Percentiles rank a stretch among this genome's conserved stretches.
Evolutionary conservation across 2,797 vertebrate species (phyloP).

Genomic region (Hemibagrus guttatus): DNA sequence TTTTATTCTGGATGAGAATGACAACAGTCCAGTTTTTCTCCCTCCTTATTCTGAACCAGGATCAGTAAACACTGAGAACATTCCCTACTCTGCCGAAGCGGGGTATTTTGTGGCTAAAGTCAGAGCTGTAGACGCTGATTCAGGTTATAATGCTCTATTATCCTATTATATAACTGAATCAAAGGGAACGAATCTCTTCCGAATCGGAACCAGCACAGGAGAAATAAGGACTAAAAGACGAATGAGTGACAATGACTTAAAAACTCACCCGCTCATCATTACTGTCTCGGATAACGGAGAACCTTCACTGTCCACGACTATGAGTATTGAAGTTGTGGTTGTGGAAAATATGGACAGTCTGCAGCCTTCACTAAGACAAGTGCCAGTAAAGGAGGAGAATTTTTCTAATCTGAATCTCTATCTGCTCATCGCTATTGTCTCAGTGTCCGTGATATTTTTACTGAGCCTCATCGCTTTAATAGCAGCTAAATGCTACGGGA

Average conservation of each 20-base stretch:
- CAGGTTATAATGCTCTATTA: constrained; percentile 62
- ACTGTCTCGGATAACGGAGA: constrained; percentile 53
- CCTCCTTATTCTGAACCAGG: constrained; percentile 63
- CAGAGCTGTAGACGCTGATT: constrained; percentile 61
- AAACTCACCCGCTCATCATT: constrained; percentile 46
- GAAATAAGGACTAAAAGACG: constrained; percentile 56
- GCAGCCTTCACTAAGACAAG: constrained; percentile 37
- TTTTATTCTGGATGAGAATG: constrained; percentile 69
- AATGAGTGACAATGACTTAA: constrained; percentile 53
- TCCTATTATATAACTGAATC: constrained; percentile 61
- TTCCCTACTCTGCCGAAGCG: not conserved
- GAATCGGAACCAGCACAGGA: constrained; percentile 55
- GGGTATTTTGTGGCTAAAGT: constrained; percentile 59
- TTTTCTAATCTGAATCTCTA: constrained; percentile 53
- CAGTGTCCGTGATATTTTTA: constrained; percentile 49
- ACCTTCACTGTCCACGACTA: constrained; percentile 25
- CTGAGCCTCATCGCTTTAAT: constrained; percentile 41
- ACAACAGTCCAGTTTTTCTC: constrained; percentile 65
- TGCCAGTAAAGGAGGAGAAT: constrained; percentile 28
- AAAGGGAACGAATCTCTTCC: constrained; percentile 53
- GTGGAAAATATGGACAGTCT: constrained; percentile 37
- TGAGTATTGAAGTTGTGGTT: constrained; percentile 46
- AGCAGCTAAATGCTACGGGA: too few relatives aligned
- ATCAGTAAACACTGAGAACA: constrained; percentile 31
- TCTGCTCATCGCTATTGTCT: constrained; percentile 45